Evolutionary conservation across 2,113 vertebrate genomes (phyloP).

Genomic region (Cinclus mexicanus): DNA sequence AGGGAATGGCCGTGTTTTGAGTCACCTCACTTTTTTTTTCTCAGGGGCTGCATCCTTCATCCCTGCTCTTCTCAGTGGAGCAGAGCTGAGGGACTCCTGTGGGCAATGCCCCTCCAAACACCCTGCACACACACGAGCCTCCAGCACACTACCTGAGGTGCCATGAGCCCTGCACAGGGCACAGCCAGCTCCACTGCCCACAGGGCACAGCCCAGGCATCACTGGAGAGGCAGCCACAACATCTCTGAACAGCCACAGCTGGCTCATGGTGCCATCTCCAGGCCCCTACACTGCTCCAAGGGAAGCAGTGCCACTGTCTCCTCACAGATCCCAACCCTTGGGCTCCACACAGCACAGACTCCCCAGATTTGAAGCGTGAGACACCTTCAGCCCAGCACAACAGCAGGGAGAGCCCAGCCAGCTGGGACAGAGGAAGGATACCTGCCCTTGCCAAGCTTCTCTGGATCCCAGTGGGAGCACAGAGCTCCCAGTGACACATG

Average conservation of each 20-base stretch:
- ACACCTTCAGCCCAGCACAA: neutral
- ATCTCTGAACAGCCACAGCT: rapidly evolving
- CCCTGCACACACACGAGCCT: rapidly evolving
- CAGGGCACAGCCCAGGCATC: neutral
- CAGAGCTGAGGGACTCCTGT: neutral
- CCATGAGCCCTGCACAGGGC: rapidly evolving
- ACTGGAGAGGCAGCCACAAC: rapidly evolving
- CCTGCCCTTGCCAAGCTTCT: rapidly evolving
- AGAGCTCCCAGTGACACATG: neutral
- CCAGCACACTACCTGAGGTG: rapidly evolving
- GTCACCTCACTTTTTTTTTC: neutral
- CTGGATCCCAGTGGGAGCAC: neutral
- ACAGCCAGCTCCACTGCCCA: neutral
- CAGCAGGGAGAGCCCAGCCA: neutral
- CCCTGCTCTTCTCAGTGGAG: neutral
- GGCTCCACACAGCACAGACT: neutral
- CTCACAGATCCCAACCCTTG: neutral
- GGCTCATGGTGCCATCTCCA: rapidly evolving
- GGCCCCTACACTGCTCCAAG: neutral
- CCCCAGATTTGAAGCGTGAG: neutral
- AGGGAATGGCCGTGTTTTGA: rapidly evolving
- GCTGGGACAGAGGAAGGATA: rapidly evolving
- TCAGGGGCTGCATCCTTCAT: neutral
- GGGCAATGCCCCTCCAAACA: neutral
- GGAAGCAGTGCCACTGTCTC: rapidly evolving